Conservation (phyloP, 2,888 invertebrate species). For the Andrena flavipes region DNA sequence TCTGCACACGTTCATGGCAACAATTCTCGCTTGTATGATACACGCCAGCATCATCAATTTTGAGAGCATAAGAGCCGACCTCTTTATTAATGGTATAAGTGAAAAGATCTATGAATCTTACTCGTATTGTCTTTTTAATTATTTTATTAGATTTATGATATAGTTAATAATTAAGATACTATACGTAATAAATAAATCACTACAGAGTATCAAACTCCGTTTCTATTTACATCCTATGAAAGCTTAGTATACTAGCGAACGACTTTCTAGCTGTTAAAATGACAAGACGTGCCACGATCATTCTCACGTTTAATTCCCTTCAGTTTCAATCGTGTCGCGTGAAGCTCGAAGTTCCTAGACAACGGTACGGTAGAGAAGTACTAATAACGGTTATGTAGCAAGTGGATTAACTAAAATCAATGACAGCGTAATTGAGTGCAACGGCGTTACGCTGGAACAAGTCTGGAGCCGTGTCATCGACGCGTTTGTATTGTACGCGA, state of each 20-base stretch:
- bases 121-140: constrained; percentile 58
- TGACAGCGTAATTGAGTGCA: neutral
- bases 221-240: constrained; percentile 67
- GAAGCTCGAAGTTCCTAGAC: neutral
- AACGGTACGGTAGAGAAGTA: neutral
- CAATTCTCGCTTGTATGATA: constrained; percentile 49
- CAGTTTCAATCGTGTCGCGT: neutral
- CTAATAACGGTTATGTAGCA: constrained; percentile 2
- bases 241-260: constrained; percentile 17
- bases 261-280: constrained; percentile 9
- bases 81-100: constrained; percentile 43
- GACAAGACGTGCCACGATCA: constrained; percentile 14
- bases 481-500: neutral
- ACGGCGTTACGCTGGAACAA: constrained; percentile 15
- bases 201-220: constrained; percentile 61
- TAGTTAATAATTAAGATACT: constrained; percentile 59
- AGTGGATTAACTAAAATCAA: constrained; percentile 5
- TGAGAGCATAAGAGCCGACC: constrained; percentile 22
- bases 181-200: constrained; percentile 66
- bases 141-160: constrained; percentile 65
- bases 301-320: constrained; percentile 6
- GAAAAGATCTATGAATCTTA: constrained; percentile 43
- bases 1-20: constrained; percentile 34
- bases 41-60: constrained; percentile 8
- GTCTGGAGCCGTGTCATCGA: neutral